Base-by-base conservation (phyloP, 2,888 invertebrate genomes). In the Alloplasta piceator region DNA sequence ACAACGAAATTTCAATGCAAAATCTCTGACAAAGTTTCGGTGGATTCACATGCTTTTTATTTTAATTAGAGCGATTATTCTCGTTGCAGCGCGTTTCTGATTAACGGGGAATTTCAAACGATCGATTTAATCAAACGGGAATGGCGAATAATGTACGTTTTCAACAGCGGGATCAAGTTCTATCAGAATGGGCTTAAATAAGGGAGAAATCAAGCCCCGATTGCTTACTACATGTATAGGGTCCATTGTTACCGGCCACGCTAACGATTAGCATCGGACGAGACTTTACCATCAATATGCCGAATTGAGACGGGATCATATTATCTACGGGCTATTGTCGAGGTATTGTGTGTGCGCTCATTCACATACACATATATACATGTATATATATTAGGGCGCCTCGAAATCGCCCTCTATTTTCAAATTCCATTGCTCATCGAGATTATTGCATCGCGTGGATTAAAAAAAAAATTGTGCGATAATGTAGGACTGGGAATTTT, bases 281-380 rank as follows among this genome's bases (percentile, higher is more conserved):
- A 78, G 78, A 75, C 70, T 78, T 71, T 56, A 50, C 56, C 78
- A 82, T 82, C 81, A 78, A 82, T 78, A 82, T 74, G 78, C 78
- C 81, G 81, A 82, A 82, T 82, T 67, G 81, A 67, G 78, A 78
- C 66, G 67, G 75, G 78, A 78, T 78, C 71, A 67, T 75, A 78
- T 78, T 82, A 81, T 78, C 81, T 67, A 75, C 71, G 81, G 78
- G 16, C 78, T 66, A 82, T 82, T 78, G 78, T 82, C 78, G 71
- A 46, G 46, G 52, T 41, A 64, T 81, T 74, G 70, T 75, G 66
- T 41, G 48, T 36, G 48, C 50, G 41, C 43, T n/a, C n/a, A 41
- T 39, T 43, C 16, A 61, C 39, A 50, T 26, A 38, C 26, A 50
- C 26, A 63, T 36, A 60, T 43, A 10, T 68, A 43, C 16, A 56